phyloP scores from a whole-genome alignment of 2,797 vertebrate species.

The Pangasius mekongensis region DNA sequence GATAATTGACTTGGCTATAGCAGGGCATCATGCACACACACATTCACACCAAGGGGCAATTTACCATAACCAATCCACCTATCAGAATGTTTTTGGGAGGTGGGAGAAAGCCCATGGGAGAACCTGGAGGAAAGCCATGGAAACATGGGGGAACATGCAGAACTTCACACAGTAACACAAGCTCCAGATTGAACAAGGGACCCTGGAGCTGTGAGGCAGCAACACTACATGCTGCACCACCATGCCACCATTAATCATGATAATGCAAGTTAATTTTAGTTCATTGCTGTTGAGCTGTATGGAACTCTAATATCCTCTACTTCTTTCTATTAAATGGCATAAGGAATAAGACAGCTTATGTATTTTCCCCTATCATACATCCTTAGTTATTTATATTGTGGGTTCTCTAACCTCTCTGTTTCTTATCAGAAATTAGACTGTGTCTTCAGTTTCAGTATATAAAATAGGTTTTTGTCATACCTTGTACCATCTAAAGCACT shows the following conservation, averaged over 20 bases:
- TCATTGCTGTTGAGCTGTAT: neutral
- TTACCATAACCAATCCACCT: neutral
- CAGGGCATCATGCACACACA: neutral
- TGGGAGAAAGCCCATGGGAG: neutral
- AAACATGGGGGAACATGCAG: neutral
- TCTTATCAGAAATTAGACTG: neutral
- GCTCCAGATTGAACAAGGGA: neutral
- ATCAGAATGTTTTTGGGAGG: too few species aligned
- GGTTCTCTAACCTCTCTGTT: neutral
- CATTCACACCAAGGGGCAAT: neutral
- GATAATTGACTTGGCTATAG: neutral
- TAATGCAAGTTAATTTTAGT: neutral
- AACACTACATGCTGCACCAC: neutral
- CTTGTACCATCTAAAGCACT: neutral
- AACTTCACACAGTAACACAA: neutral
- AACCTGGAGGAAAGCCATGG: neutral
- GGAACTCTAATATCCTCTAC: neutral
- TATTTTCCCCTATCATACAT: too few species aligned
- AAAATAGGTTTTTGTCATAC: too few species aligned
- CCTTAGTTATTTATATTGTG: neutral
- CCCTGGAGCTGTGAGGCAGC: neutral
- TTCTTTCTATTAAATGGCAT: neutral
- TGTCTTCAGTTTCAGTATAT: neutral
- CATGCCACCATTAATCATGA: neutral
- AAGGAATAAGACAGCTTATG: neutral